A percentile compares a stretch with the other conserved stretches of the same genome.
Evolutionary conservation across 2,113 vertebrate genomes (phyloP).

Genomic region (Merops nubicus): DNA sequence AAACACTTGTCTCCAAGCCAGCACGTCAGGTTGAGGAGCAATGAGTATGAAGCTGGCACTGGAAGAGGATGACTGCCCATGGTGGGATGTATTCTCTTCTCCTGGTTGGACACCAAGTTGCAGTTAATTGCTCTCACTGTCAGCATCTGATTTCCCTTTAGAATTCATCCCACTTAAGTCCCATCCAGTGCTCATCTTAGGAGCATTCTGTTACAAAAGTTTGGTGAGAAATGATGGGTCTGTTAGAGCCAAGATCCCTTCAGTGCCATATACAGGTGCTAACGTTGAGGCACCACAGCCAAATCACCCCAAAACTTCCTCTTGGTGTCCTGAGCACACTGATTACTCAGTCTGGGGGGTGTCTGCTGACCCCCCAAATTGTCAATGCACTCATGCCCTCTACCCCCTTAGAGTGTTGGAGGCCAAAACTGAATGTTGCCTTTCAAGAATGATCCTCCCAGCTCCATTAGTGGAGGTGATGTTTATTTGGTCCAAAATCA

Average conservation of each 20-base stretch:
- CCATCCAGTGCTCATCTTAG: neutral
- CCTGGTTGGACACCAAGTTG: neutral
- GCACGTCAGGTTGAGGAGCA: neutral
- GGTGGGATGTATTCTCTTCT: neutral
- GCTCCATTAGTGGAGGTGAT: too few species aligned
- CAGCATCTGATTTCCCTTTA: slow-evolving; percentile 6
- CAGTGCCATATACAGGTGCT: neutral
- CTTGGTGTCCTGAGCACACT: neutral
- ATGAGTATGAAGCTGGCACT: neutral
- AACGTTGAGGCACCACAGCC: neutral
- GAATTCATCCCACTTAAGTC: neutral
- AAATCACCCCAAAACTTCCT: neutral
- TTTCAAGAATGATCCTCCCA: neutral
- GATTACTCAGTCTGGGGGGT: neutral
- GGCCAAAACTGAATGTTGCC: neutral
- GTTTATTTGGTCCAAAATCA: neutral
- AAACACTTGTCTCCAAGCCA: neutral
- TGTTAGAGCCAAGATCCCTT: neutral
- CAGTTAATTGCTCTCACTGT: neutral
- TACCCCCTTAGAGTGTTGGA: too few species aligned
- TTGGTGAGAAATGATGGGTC: neutral
- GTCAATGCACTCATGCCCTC: neutral
- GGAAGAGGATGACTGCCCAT: neutral
- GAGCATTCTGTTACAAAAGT: neutral
- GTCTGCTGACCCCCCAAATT: neutral